Conservation (phyloP, 2,113 vertebrate species). For the Ctenodactylus gundi region DNA sequence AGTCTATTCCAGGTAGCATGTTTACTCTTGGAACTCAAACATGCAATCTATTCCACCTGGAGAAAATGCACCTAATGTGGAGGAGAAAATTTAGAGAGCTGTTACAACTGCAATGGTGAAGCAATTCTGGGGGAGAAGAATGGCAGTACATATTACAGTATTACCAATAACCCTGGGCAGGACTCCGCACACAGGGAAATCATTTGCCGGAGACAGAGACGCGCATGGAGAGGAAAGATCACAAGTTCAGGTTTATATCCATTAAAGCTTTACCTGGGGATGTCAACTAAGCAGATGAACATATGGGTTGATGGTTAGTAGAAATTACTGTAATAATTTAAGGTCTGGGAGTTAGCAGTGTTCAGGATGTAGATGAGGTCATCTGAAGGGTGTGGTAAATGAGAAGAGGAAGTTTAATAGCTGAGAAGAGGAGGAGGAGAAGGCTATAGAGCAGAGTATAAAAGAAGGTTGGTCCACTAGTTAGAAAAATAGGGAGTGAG, state of each 20-base stretch:
- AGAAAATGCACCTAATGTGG: background rate
- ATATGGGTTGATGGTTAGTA: background rate
- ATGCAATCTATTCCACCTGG: background rate
- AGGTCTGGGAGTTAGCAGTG: background rate
- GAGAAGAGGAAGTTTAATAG: slow-evolving; percentile 17
- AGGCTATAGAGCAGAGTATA: background rate
- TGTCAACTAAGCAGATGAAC: slow-evolving; percentile 7
- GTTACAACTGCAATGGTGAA: background rate
- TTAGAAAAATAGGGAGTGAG: background rate
- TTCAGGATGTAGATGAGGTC: background rate
- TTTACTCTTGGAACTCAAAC: background rate
- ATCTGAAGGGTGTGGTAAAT: background rate
- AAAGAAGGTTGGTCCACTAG: background rate
- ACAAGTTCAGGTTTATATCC: background rate
- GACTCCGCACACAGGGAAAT: background rate
- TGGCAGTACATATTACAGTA: background rate
- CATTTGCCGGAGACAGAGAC: background rate
- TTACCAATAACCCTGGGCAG: background rate
- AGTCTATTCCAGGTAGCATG: background rate
- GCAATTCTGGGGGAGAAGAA: background rate
- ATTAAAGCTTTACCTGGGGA: background rate
- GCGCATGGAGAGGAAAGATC: background rate
- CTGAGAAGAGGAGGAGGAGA: background rate
- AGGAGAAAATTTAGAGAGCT: background rate
- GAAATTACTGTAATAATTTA: slow-evolving; percentile 31